Evolutionary conservation across 2,888 invertebrate genomes (phyloP), one percentile per base, ranked within the genome.

Genomic region (Archips xylosteana): DNA sequence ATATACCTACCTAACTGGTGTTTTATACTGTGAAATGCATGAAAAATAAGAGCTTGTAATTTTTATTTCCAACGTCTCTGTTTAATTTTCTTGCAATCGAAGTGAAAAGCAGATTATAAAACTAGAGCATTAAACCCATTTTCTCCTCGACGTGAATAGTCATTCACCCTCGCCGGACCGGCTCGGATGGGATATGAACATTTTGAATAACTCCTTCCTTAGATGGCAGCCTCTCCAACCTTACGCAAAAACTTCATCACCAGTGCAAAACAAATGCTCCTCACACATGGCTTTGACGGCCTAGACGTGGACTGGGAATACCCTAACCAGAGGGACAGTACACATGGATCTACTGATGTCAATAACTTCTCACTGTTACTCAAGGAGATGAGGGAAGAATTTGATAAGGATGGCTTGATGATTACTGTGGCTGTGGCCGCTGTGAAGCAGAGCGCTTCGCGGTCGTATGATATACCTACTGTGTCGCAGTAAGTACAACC

Each of bases 271-370:
- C 80, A 86, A 0, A 95, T 96, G 81, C 78, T 97, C 0, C 81
- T 88, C 54, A 89, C 90, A 3, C 89, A 96, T 79, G 92, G 92
- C 0, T 97, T 97, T 76, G 96, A 97, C 80, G 97, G 97, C 1
- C 89, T 97, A 0, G 97, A 97, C 80, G 64, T 97, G 0, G 97
- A 97, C 83, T 97, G 97, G 97, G 96, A 96, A 80, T 97, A 96
- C 78, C 96, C 97, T 0, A 95, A 91, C 64, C 94, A 95, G 62
- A 87, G 96, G 47, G 96, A 96, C 75, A 81, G 89, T 0, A 86
- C 88, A 0, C 89, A 95, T 36, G 89, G 89, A 0, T 57, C 73
- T 9, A 87, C 83, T 0, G 96, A 96, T 71, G 80, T 92, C 1
- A 78, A 92, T 5, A 96, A 96, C 81, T 96, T 93, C 75, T 90